Evolutionary conservation across 2,797 vertebrate species (phyloP), one percentile per base, ranked within the genome.

Genomic region (Melanotaenia maccullochi): DNA sequence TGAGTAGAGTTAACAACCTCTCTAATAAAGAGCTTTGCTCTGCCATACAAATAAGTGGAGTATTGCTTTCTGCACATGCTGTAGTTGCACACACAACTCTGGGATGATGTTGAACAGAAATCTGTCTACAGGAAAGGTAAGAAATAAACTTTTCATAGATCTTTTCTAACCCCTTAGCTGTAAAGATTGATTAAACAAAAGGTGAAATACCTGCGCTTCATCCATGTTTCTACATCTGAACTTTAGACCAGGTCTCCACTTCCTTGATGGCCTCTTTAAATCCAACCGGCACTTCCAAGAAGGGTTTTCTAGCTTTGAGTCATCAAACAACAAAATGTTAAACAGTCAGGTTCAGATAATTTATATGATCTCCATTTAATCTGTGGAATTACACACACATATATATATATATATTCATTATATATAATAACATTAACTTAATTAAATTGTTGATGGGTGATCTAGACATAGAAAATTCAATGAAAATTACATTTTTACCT

Each of bases 151-250:
- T 22, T 49, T 9, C n/a, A 22, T n/a, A n/a, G 8, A 49, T 49
- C 20, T 20, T 49, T 49, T 49, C 47, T 42, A 0, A 49, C 47
- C 2, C 8, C 24, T 20, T 1, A 7, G n/a, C 42, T 16, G 1
- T n/a, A 63, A 42, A 2, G 0, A 49, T 16, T 54, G 8, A 30
- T 60, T 18, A 13, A 36, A 58, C 5, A 33, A 44, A 67, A 57
- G 5, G 14, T 35, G n/a, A 4, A 2, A 20, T 32, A 97, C 95
- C 95, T 96, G 95, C 68, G 94, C 95, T 75, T 92, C 92, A 2
- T 92, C 92, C 70, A 92, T 91, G 38, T 91, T 90, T 0, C 94
- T 94, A 83, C 96, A 96, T 24, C 79, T n/a, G 22, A 96, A 93
- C 89, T 93, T 89, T 83, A 91, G 92, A 73, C 95, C 85, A 0